These are phyloP conservation scores for Loriculus beryllinus DNA, from an alignment of 2,797 vertebrate genomes.

Conservation along the genomic window DNA sequence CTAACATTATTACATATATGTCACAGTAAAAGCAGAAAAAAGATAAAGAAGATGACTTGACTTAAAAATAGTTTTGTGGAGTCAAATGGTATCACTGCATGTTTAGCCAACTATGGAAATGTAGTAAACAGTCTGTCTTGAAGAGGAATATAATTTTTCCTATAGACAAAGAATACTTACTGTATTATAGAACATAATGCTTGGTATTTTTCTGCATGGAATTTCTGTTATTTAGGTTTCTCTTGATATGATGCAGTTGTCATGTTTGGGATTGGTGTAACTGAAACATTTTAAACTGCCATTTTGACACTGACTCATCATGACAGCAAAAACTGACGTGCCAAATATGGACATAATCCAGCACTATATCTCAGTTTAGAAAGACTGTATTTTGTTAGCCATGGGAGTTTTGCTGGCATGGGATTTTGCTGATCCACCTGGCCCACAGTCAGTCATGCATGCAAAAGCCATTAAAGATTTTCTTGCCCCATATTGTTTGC, in stretches of 20 bases:
- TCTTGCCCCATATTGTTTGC: conserved; percentile 6
- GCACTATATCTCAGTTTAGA: neutral
- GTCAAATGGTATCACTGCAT: neutral
- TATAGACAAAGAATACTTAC: neutral
- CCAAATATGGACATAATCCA: neutral
- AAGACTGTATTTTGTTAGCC: neutral
- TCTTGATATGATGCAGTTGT: fast-evolving
- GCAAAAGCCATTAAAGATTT: neutral
- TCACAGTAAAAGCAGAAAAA: neutral
- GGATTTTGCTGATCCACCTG: neutral
- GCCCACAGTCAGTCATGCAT: neutral
- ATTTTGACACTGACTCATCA: neutral
- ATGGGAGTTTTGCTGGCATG: neutral
- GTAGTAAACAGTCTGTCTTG: neutral
- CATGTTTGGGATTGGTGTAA: neutral
- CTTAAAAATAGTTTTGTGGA: neutral
- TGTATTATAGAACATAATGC: neutral
- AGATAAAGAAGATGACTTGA: fast-evolving
- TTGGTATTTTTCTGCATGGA: neutral
- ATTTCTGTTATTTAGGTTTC: neutral
- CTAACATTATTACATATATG: neutral
- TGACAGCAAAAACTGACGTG: neutral
- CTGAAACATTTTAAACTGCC: neutral
- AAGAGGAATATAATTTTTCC: neutral
- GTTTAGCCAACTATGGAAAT: neutral